Conservation (phyloP, 2,113 vertebrate genomes). For the Cephalopholis sonnerati region DNA sequence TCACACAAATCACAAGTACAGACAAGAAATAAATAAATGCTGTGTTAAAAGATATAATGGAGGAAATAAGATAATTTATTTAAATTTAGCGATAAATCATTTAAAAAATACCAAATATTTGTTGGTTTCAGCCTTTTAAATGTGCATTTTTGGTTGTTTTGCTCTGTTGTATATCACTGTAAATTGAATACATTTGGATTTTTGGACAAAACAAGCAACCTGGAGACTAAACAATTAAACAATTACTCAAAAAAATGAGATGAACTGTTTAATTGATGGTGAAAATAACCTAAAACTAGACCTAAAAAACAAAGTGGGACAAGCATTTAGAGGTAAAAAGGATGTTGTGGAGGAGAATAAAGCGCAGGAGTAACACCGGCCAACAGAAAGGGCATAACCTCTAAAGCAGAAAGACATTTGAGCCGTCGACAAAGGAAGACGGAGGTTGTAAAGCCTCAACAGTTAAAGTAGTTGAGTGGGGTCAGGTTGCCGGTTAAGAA, state of each 20-base stretch:
- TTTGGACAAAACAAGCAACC: background rate
- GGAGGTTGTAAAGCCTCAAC: constrained; percentile 45
- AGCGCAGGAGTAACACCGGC: constrained; percentile 5
- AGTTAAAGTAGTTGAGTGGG: constrained; percentile 54
- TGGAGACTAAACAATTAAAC: background rate
- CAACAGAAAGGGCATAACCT: constrained; percentile 33
- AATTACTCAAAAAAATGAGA: background rate
- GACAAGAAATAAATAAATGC: background rate
- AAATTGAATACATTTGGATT: background rate
- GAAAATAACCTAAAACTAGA: too few relatives aligned
- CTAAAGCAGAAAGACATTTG: constrained; percentile 54
- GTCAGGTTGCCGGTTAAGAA: constrained; percentile 69
- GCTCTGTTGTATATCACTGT: background rate
- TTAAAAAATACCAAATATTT: background rate
- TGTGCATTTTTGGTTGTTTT: background rate
- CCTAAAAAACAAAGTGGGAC: background rate
- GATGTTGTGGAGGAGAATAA: constrained; percentile 8
- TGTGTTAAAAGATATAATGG: background rate
- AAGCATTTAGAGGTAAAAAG: background rate
- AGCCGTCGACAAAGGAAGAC: constrained; percentile 41
- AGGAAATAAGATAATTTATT: background rate
- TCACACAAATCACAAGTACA: background rate
- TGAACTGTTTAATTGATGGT: background rate
- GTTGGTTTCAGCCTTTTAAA: background rate
- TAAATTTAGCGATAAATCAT: background rate